Percentiles rank a stretch among this genome's conserved stretches.
phyloP scores from a whole-genome alignment of 2,113 vertebrate genomes.

The Rattus rattus region DNA sequence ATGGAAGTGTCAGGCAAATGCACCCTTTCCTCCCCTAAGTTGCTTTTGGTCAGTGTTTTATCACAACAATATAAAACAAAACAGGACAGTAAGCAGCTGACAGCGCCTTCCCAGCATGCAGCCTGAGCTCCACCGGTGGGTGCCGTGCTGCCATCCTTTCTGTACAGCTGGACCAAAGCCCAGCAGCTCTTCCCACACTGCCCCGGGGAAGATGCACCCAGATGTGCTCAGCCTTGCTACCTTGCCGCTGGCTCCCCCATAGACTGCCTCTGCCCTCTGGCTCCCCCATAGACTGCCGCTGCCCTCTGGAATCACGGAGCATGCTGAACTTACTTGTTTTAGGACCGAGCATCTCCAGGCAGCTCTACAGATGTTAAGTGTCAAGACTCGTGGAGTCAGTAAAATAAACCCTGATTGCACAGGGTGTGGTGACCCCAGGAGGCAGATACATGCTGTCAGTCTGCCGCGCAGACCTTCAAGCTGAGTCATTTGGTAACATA shows the following conservation, averaged over 20 bases:
- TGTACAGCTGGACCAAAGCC: neutral
- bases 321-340: neutral
- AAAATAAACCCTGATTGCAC: constrained; percentile 61
- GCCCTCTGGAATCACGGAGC: neutral
- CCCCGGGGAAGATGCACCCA: neutral
- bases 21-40: neutral
- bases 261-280: neutral
- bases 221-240: neutral
- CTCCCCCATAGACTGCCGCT: neutral
- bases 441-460: neutral
- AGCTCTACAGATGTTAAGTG: neutral
- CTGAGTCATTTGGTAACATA: neutral
- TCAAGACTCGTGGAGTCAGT: constrained; percentile 2
- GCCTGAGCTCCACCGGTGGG: too few species aligned
- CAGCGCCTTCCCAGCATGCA: accelerated
- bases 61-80: neutral
- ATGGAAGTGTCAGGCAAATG: neutral
- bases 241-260: neutral
- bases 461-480: neutral
- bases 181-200: constrained; percentile 1
- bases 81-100: accelerated
- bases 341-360: constrained; percentile 1
- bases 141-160: too few species aligned
- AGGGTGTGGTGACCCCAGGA: neutral
- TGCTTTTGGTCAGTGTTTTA: neutral